A percentile compares a stretch with the other conserved stretches of the same genome.
These are phyloP conservation scores for Zosterops pallidus DNA, from an alignment of 2,113 vertebrate species.

Conservation along the genomic window DNA sequence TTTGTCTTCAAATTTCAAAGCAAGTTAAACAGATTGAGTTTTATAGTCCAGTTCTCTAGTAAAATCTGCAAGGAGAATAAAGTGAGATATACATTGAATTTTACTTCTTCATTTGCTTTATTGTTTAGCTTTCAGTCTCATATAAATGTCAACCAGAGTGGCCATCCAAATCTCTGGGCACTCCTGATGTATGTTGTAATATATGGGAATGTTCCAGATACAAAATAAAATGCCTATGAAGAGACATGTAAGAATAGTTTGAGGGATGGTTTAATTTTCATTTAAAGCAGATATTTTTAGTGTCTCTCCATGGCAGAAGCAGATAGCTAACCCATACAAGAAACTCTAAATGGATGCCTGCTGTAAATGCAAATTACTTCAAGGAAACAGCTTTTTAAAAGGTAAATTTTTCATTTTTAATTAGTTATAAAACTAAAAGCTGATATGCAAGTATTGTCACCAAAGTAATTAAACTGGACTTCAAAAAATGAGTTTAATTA, in stretches of 20 bases:
- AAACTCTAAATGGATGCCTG: neutral
- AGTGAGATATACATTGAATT: neutral
- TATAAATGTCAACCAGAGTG: neutral
- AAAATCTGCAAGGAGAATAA: neutral
- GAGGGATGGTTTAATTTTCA: neutral
- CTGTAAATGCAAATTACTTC: neutral
- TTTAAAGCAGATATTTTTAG: neutral
- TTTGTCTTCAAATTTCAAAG: conserved; percentile 11
- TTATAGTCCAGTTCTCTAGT: neutral
- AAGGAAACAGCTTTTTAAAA: neutral
- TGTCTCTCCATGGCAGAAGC: neutral
- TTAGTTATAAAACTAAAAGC: conserved; percentile 17
- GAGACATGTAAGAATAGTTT: neutral
- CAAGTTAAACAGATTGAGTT: neutral
- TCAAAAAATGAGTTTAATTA: conserved; percentile 34
- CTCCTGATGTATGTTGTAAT: neutral
- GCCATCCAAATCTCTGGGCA: neutral
- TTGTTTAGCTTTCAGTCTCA: neutral
- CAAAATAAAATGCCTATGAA: neutral
- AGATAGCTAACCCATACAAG: neutral
- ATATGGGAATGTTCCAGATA: neutral
- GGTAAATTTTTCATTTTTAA: conserved; percentile 18
- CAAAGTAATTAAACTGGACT: conserved; percentile 33
- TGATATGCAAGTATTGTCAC: conserved; percentile 10
- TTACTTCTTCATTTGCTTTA: neutral